Percentiles rank a stretch among this genome's conserved stretches.
Conservation (phyloP, 2,888 invertebrate species). For the Leucania comma region DNA sequence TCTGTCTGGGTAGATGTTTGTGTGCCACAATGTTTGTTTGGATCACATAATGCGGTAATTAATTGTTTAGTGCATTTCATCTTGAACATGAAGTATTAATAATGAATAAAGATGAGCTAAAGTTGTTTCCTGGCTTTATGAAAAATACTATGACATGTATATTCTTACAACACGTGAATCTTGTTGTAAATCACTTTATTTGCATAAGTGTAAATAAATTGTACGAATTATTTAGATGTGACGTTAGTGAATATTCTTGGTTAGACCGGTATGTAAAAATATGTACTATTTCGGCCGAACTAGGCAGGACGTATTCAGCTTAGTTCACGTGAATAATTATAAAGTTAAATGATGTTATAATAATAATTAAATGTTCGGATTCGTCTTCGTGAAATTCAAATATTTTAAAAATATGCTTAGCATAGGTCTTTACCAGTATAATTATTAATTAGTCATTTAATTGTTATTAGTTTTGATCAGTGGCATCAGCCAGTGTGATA, state of each 20-base stretch:
- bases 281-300: slow-evolving; percentile 22
- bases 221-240: slow-evolving; percentile 61
- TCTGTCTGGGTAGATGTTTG: slow-evolving; percentile 72
- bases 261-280: slow-evolving; percentile 45
- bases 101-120: slow-evolving; percentile 25
- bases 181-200: slow-evolving; percentile 57
- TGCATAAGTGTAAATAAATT: slow-evolving; percentile 65
- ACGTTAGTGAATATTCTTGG: slow-evolving; percentile 49
- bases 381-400: slow-evolving; percentile 33
- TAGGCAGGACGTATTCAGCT: slow-evolving; percentile 28
- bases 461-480: slow-evolving; percentile 66
- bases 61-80: slow-evolving; percentile 37
- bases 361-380: slow-evolving; percentile 20
- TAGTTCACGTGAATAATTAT: slow-evolving; percentile 18
- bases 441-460: slow-evolving; percentile 40
- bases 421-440: slow-evolving; percentile 3
- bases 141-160: slow-evolving; percentile 28
- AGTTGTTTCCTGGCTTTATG: slow-evolving; percentile 42
- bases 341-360: slow-evolving; percentile 29
- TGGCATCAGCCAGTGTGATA: slow-evolving; percentile 68
- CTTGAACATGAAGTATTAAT: slow-evolving; percentile 25
- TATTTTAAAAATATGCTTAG: slow-evolving; percentile 15
- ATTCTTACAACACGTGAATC: slow-evolving; percentile 47
- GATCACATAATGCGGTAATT: slow-evolving; percentile 42
- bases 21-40: slow-evolving; percentile 51